Percentiles rank a stretch among this genome's conserved stretches.
phyloP scores from a whole-genome alignment of 2,797 vertebrate species.

The Sarcophilus harrisii region DNA sequence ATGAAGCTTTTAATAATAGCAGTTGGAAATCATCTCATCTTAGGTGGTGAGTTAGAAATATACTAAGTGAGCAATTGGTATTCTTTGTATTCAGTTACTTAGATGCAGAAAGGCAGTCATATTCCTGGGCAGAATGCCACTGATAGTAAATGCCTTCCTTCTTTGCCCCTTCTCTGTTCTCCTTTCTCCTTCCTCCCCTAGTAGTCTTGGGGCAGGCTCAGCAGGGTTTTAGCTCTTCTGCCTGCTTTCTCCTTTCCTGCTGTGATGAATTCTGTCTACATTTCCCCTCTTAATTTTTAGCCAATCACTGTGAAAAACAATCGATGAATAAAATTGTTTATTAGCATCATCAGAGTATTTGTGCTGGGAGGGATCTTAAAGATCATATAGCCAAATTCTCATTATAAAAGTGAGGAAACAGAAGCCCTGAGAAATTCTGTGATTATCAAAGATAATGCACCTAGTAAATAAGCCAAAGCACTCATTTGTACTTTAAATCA shows the following conservation, averaged over 20 bases:
- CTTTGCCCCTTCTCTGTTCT: not conserved
- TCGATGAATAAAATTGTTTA: not conserved
- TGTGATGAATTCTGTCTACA: not conserved
- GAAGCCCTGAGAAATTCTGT: not conserved
- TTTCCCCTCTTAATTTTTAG: conserved; percentile 16
- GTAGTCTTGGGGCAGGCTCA: not conserved
- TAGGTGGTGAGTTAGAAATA: not conserved
- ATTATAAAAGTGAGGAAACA: not conserved
- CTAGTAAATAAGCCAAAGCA: not conserved
- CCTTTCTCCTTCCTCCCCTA: not conserved
- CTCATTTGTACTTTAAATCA: not conserved
- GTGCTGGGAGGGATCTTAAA: not conserved
- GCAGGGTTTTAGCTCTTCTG: not conserved
- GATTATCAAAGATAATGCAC: not conserved
- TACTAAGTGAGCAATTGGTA: conserved; percentile 3
- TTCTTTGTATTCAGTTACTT: not conserved
- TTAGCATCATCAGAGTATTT: not conserved
- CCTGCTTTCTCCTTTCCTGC: not conserved
- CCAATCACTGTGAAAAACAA: not conserved
- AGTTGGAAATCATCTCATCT: not conserved
- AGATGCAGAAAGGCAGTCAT: not conserved
- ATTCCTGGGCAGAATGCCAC: not conserved
- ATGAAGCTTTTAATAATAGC: not conserved
- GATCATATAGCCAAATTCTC: not conserved
- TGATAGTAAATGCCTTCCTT: not conserved